Evolutionary conservation across 2,113 vertebrate species (phyloP), one percentile per base, ranked within the genome.

Genomic region (Alces alces): DNA sequence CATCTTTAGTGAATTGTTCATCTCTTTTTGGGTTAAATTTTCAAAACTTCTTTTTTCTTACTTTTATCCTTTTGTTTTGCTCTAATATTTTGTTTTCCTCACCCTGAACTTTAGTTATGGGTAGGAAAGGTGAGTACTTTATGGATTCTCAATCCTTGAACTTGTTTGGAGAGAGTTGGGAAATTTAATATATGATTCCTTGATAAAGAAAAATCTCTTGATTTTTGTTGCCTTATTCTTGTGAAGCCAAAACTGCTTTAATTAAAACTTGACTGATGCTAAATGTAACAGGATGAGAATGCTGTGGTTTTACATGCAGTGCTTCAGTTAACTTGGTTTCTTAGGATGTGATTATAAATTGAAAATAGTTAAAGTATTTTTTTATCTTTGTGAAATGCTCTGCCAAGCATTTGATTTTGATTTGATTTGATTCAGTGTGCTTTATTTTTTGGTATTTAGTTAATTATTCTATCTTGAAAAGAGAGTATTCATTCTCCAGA

Each of bases 401-500:
- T 93, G 25, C 28, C 39, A 94, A 80, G 33, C 43, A 66, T 88
- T 86, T 58, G 39, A 50, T 50, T 50, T 50, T 78, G 52, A 27
- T 89, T 96, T 78, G 52, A 27, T 86, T 94, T 96, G 54, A 96
- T 58, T 94, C n/a, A 55, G 9, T 93, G 8, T 97, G 39, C 45
- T 96, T 97, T 50, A 36, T 91, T 92, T 96, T 96, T 39, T 96
- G 3, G 58, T 86, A 27, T 92, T 87, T 60, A 95, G 12, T 91
- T 39, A 90, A 3, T 87, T 95, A 50, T 73, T 89, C 54, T 94
- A 57, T n/a, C 66, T 85, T 79, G 17, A 91, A 87, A 58, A 76
- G n/a, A 78, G 96, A 85, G 15, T 45, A 28, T 17, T 80, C 39
- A 76, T 91, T 76, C 55, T 82, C 33, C 8, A 45, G 27, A 23